Percentiles rank a stretch among this genome's conserved stretches.
phyloP scores from a whole-genome alignment of 2,113 vertebrate genomes.

The Muntiacus reevesi region DNA sequence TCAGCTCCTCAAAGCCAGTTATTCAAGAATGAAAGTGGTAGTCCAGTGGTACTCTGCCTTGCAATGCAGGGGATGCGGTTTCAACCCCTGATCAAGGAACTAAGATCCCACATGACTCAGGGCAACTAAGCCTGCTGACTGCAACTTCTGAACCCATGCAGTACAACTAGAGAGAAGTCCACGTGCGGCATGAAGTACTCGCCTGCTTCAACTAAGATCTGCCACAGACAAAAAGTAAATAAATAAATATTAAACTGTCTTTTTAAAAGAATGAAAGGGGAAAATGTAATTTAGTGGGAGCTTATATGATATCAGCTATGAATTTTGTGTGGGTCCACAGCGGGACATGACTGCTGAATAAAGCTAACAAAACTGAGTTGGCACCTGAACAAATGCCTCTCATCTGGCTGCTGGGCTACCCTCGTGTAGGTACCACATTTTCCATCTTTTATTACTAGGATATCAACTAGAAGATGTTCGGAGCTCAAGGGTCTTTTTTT shows the following conservation, averaged over 20 bases:
- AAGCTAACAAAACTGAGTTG: neutral
- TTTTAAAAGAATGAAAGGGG: neutral
- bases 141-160: neutral
- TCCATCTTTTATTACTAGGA: neutral
- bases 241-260: neutral
- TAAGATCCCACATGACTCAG: neutral
- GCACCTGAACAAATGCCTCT: neutral
- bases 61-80: neutral
- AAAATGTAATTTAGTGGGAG: neutral
- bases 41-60: neutral
- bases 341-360: neutral
- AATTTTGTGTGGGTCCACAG: neutral
- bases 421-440: neutral
- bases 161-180: neutral
- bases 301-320: neutral
- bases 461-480: neutral
- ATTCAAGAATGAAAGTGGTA: neutral
- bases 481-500: neutral
- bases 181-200: neutral
- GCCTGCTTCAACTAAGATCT: neutral
- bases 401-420: neutral
- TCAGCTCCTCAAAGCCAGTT: neutral
- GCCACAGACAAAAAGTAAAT: neutral
- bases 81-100: neutral
- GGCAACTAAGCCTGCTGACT: neutral